phyloP scores from a whole-genome alignment of 1,140 invertebrate species.

The Listronotus bonariensis region DNA sequence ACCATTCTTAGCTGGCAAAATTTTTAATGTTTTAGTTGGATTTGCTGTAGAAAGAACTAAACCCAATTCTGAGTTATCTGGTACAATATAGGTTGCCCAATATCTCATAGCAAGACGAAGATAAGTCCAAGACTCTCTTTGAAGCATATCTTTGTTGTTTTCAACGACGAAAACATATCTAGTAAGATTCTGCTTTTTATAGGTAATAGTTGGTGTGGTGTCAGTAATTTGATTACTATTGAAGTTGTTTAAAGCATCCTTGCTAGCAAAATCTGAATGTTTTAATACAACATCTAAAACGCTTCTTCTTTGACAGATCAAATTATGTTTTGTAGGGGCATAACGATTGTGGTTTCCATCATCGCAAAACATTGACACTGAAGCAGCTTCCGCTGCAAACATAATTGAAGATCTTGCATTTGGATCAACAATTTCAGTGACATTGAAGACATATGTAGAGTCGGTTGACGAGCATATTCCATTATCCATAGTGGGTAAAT shows the following conservation, averaged over 20 bases:
- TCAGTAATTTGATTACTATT: conserved; percentile 48
- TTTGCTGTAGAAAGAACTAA: conserved; percentile 56
- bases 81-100: conserved; percentile 61
- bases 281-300: conserved; percentile 65
- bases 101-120: conserved; percentile 62
- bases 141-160: conserved; percentile 61
- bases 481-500: conserved; percentile 56
- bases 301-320: conserved; percentile 64
- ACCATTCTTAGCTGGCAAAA: conserved; percentile 42
- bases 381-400: conserved; percentile 58
- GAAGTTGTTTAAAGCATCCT: conserved; percentile 32
- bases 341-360: conserved; percentile 63
- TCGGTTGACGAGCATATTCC: conserved; percentile 55
- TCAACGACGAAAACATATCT: conserved; percentile 62
- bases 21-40: conserved; percentile 41
- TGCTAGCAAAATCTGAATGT: conserved; percentile 62
- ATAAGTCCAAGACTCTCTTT: conserved; percentile 65
- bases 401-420: conserved; percentile 62
- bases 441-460: conserved; percentile 47
- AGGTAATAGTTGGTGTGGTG: conserved; percentile 55
- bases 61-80: conserved; percentile 59
- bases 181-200: conserved; percentile 58
- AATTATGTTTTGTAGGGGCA: conserved; percentile 72
- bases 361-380: conserved; percentile 66
- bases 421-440: conserved; percentile 54